Evolutionary conservation across 64 coral and sea anemone genomes (phyloP), one percentile per base, ranked within the genome.

Genomic region (Acropora tenuis): DNA sequence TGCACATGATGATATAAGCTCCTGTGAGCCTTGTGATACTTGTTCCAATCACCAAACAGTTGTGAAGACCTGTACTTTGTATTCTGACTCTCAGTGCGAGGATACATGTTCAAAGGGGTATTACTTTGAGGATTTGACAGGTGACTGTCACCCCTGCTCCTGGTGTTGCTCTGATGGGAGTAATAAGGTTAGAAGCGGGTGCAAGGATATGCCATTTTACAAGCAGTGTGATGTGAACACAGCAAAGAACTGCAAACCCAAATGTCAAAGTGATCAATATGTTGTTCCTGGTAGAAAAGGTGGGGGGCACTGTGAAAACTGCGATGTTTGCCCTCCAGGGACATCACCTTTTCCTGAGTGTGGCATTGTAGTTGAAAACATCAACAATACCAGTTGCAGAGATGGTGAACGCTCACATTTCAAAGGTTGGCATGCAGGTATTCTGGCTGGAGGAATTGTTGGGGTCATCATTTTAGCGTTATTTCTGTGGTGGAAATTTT

Each of bases 231-330:
- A 50, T 86, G 45, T 52, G 41, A 84, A 79, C 13, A 59, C 65
- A 41, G 5, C 13, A 1, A 41, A 19, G 47, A 59, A 60, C 46
- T 92, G 90, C 45, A 60, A 78, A 48, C 90, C 90, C 2, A 69
- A 79, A 78, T 92, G 91, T 40, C 75, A 40, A 59, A 41, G 79
- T 19, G 16, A 73, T n/a, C 91, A 92, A 46, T 92, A 79, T 78
- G 13, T 92, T 52, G 72, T 92, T 78, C 74, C 85, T 13, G 18
- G 20, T 0, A 74, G 30, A 2, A 87, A 86, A 44, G 52, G 52
- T 63, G 47, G 10, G 41, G 20, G 58, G 43, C 11, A 83, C 16
- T 92, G 90, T 41, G 4, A 69, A 47, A 1, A 30, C 30, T 30
- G 30, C 30, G 30, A 30, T 30, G 30, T 30, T 30, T 30, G 30